These are phyloP conservation scores for Platalea minor DNA, from an alignment of 2,797 vertebrate species.

Conservation along the genomic window DNA sequence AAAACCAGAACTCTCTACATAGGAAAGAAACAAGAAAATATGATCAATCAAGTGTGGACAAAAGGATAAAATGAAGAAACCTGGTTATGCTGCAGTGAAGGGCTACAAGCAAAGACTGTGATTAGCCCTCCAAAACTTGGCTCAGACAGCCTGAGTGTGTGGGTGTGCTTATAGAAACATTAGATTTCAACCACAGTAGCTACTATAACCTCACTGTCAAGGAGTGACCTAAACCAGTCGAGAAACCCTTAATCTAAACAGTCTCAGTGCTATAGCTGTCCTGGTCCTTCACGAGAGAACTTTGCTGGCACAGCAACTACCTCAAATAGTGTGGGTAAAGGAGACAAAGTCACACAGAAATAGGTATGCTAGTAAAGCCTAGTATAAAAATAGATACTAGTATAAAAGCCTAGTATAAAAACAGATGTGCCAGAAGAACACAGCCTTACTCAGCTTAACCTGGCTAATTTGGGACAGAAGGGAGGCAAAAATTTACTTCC, in stretches of 20 bases:
- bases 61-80: neutral
- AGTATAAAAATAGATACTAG: slow-evolving; percentile 6
- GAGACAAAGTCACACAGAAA: slow-evolving; percentile 14
- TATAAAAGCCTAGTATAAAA: neutral
- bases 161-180: neutral
- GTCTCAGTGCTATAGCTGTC: neutral
- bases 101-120: neutral
- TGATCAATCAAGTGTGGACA: neutral
- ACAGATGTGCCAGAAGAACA: neutral
- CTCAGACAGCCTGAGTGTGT: neutral
- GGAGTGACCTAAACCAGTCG: neutral
- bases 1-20: neutral
- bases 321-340: neutral
- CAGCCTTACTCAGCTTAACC: neutral
- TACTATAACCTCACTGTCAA: neutral
- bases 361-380: neutral
- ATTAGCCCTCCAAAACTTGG: neutral
- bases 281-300: neutral
- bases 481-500: neutral
- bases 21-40: neutral
- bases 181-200: neutral
- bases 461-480: neutral
- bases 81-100: neutral
- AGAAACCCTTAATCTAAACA: slow-evolving; percentile 9
- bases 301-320: neutral